These are phyloP conservation scores for Parnassius glacialis DNA, from an alignment of 2,888 invertebrate genomes.

Conservation along the genomic window DNA sequence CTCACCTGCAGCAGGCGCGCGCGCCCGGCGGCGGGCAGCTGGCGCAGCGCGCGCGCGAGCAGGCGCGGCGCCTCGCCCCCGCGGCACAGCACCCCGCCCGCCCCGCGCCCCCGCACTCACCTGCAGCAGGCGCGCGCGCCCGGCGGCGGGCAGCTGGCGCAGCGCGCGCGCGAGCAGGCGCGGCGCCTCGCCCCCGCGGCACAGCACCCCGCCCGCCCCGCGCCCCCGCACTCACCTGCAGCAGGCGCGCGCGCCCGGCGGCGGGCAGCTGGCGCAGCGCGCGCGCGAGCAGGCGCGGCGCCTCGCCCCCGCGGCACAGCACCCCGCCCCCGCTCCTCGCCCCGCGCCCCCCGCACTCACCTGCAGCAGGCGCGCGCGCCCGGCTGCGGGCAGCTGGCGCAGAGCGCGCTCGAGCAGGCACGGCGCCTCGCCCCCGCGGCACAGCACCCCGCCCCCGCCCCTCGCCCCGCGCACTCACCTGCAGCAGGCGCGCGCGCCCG, in stretches of 20 bases:
- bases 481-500: constrained; percentile 40
- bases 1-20: constrained; percentile 38
- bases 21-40: constrained; percentile 43
- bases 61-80: constrained; percentile 91
- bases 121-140: neutral
- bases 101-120: constrained; percentile 44
- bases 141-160: constrained; percentile 44
- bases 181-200: constrained; percentile 42
- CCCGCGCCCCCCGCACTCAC: constrained; percentile 77
- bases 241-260: constrained; percentile 39
- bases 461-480: constrained; percentile 81
- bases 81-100: constrained; percentile 69
- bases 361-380: neutral
- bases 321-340: constrained; percentile 42
- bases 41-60: constrained; percentile 89
- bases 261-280: constrained; percentile 81
- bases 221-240: constrained; percentile 50
- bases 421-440: constrained; percentile 89
- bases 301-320: constrained; percentile 85
- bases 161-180: constrained; percentile 84
- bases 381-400: constrained; percentile 71
- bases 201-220: constrained; percentile 55
- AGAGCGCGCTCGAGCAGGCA: constrained; percentile 89
- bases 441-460: constrained; percentile 57
- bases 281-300: constrained; percentile 91